Evolutionary conservation across 2,888 invertebrate genomes (phyloP).

Genomic region (Lasioglossum figueresi): DNA sequence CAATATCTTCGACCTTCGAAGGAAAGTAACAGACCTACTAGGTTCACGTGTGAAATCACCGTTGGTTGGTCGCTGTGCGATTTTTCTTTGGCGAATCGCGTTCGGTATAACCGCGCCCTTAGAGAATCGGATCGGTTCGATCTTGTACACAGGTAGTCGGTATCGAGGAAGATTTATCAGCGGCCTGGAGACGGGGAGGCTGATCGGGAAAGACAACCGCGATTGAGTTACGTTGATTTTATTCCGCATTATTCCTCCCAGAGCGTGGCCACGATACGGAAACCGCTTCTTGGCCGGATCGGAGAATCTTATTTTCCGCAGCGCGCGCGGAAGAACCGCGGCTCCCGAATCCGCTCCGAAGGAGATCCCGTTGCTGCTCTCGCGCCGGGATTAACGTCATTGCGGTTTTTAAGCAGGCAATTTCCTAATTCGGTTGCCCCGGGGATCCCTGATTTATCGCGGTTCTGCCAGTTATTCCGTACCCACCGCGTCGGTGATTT

Average conservation of each 20-base stretch:
- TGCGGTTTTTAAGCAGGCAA: constrained; percentile 83
- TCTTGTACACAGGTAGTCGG: constrained; percentile 64
- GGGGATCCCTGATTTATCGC: constrained; percentile 77
- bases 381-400: constrained; percentile 80
- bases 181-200: constrained; percentile 68
- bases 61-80: too few relatives aligned
- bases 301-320: constrained; percentile 63
- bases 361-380: constrained; percentile 24
- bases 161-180: constrained; percentile 76
- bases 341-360: constrained; percentile 52
- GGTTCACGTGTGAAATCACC: too few relatives aligned
- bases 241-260: constrained; percentile 80
- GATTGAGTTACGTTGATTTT: constrained; percentile 84
- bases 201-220: constrained; percentile 81
- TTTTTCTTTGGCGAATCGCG: too few relatives aligned
- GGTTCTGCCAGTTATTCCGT: constrained; percentile 69
- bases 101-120: too few relatives aligned
- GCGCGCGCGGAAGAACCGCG: constrained; percentile 20
- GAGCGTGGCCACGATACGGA: constrained; percentile 38
- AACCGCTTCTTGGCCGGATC: constrained; percentile 60
- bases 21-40: too few relatives aligned
- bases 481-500: constrained; percentile 63
- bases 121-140: constrained; percentile 55
- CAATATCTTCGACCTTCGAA: too few relatives aligned
- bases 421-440: constrained; percentile 81